phyloP scores from a whole-genome alignment of 2,888 invertebrate genomes.

The Calliphora vomitoria region DNA sequence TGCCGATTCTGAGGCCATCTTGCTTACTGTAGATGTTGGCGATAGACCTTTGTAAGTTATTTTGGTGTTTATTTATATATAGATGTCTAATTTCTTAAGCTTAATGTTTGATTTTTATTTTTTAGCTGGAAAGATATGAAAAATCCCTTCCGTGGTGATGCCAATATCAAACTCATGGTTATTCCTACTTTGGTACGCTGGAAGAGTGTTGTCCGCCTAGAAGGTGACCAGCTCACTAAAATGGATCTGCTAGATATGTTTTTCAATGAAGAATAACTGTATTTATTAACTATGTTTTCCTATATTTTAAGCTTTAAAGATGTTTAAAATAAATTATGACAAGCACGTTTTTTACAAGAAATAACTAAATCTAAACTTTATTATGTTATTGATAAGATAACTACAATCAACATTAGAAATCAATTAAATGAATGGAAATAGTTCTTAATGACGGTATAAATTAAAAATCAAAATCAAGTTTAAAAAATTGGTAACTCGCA shows the following conservation, averaged over 20 bases:
- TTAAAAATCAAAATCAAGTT: not conserved
- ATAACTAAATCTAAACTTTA: not conserved
- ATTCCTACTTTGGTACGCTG: constrained; percentile 92
- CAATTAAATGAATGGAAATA: not conserved
- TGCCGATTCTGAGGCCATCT: constrained; percentile 86
- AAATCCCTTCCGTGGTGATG: constrained; percentile 91
- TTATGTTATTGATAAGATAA: constrained; percentile 11
- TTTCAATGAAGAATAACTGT: constrained; percentile 87
- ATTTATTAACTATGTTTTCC: constrained; percentile 6
- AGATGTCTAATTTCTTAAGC: not conserved
- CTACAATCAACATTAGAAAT: not conserved
- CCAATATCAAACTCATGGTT: constrained; percentile 88
- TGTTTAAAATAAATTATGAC: not conserved
- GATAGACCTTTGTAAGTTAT: constrained; percentile 85
- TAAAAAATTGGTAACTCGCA: constrained; percentile 2
- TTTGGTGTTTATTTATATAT: constrained; percentile 80
- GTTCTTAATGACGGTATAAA: not conserved
- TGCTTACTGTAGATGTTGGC: constrained; percentile 91
- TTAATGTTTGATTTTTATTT: constrained; percentile 28
- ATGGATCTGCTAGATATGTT: constrained; percentile 90
- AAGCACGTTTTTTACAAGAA: not conserved
- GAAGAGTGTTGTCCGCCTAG: constrained; percentile 87
- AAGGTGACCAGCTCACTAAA: constrained; percentile 90
- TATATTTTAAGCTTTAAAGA: not conserved
- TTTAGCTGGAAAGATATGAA: constrained; percentile 90